Conservation (phyloP, 2,888 invertebrate species). For the Vanessa cardui region DNA sequence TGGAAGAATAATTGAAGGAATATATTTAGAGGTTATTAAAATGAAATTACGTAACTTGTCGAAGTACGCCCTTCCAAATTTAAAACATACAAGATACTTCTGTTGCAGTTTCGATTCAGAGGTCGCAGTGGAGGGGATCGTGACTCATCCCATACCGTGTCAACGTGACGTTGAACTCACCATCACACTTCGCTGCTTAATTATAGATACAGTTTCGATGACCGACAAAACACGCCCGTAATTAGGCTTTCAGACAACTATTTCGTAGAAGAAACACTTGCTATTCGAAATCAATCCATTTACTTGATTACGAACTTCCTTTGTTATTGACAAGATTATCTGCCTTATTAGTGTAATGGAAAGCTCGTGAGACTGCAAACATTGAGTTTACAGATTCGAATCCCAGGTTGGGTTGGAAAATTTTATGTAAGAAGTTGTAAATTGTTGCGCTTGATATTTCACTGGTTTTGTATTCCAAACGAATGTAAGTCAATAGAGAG, state of each 20-base stretch:
- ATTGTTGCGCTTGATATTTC: too few relatives aligned
- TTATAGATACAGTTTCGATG: constrained; percentile 62
- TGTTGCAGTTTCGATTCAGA: background rate
- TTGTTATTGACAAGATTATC: background rate
- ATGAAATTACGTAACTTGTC: too few relatives aligned
- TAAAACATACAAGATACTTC: background rate
- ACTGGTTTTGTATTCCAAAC: too few relatives aligned
- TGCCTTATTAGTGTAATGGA: too few relatives aligned
- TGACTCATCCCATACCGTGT: constrained; percentile 58
- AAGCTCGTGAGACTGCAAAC: too few relatives aligned
- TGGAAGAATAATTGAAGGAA: too few relatives aligned
- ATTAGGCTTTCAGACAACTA: constrained; percentile 25
- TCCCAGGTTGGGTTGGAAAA: too few relatives aligned
- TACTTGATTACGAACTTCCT: background rate
- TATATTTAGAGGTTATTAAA: too few relatives aligned
- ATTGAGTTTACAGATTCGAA: too few relatives aligned
- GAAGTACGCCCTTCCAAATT: background rate
- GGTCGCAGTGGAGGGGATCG: constrained; percentile 26
- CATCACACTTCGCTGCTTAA: constrained; percentile 63
- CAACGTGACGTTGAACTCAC: constrained; percentile 60
- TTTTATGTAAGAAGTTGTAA: too few relatives aligned
- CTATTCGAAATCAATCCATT: constrained; percentile 21
- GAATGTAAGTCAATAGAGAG: too few relatives aligned
- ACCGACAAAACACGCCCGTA: constrained; percentile 49
- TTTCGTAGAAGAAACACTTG: constrained; percentile 29